Evolutionary conservation across 2,888 invertebrate species (phyloP).

Genomic region (Habrosyne pyritoides): DNA sequence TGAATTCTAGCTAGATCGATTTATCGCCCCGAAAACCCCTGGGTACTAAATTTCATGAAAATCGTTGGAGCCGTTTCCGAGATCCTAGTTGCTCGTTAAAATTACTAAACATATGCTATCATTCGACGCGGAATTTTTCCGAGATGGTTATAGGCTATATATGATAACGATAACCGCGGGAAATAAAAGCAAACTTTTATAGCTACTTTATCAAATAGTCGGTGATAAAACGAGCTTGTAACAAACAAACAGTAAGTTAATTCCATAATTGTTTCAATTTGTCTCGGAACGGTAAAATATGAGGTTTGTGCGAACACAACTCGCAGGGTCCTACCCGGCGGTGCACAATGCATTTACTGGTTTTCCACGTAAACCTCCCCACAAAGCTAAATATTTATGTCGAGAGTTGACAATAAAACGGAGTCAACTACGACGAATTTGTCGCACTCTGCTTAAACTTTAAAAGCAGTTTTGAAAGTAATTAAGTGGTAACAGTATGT

Average conservation of each 20-base stretch:
- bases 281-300: neutral
- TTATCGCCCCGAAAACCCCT: no score
- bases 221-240: neutral
- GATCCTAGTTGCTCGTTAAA: no score
- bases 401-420: neutral
- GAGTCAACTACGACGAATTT: neutral
- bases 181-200: no score
- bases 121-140: no score
- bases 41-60: no score
- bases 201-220: no score
- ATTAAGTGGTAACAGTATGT: neutral
- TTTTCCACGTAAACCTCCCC: neutral
- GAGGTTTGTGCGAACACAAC: neutral
- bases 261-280: conserved; percentile 1
- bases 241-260: neutral
- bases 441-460: neutral
- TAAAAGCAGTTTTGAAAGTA: neutral
- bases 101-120: no score
- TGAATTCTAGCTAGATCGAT: no score
- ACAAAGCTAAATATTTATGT: conserved; percentile 4
- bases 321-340: neutral
- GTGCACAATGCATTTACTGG: neutral
- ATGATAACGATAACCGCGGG: no score
- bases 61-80: no score
- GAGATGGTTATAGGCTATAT: no score